Percentiles rank a stretch among this genome's conserved stretches.
Evolutionary conservation across 37 sponge, comb jelly and placozoan species (phyloP).

Genomic region (Beroe ovata): DNA sequence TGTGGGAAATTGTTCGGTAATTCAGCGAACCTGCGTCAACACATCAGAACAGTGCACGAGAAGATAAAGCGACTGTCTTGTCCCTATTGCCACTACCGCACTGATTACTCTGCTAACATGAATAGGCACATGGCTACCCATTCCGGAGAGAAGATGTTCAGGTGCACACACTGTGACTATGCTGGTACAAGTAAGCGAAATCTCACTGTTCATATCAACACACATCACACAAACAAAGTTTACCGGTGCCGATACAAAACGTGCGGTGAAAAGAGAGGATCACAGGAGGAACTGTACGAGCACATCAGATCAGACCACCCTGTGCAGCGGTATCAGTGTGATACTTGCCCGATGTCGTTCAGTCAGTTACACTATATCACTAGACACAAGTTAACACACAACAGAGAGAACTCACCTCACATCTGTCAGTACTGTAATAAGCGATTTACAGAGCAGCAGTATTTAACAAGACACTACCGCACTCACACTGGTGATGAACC

Average conservation of each 20-base stretch:
- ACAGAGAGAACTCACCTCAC: not conserved
- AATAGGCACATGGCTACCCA: not conserved
- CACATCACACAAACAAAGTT: conserved; percentile 35
- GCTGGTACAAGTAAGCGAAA: not conserved
- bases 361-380: not conserved
- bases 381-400: conserved; percentile 24
- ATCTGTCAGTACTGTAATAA: conserved; percentile 47
- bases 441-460: not conserved
- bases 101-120: not conserved
- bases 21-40: not conserved
- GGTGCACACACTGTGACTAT: conserved; percentile 27
- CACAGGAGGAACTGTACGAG: conserved; percentile 37
- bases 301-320: conserved; percentile 65
- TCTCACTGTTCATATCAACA: conserved; percentile 20
- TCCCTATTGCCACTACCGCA: not conserved
- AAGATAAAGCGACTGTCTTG: not conserved
- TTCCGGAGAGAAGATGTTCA: conserved; percentile 23
- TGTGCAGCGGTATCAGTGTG: conserved; percentile 9
- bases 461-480: not conserved
- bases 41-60: conserved; percentile 26
- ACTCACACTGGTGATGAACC: conserved; percentile 35
- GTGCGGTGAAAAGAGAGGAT: conserved; percentile 57
- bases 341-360: conserved; percentile 44
- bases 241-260: conserved; percentile 31
- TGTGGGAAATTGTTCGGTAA: conserved; percentile 12